Percentiles rank a stretch among this genome's conserved stretches.
phyloP scores from a whole-genome alignment of 2,113 vertebrate genomes.

The Hoplias malabaricus region DNA sequence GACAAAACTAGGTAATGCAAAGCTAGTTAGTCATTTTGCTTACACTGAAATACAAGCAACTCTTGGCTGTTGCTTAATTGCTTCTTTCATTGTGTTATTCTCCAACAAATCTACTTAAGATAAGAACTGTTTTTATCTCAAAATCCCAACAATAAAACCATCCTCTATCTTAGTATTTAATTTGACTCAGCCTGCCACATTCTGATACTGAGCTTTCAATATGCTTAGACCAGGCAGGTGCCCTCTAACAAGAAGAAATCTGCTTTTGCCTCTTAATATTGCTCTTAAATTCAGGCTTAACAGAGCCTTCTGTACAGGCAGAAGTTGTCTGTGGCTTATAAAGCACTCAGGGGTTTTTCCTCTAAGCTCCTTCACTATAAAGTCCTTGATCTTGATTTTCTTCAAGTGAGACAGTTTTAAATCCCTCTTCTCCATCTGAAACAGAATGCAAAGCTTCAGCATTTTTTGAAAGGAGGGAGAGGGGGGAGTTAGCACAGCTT shows the following conservation, averaged over 20 bases:
- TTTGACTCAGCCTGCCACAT: neutral
- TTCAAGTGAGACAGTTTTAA: constrained; percentile 43
- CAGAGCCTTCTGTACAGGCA: constrained; percentile 7
- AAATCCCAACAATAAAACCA: neutral
- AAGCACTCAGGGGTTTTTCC: constrained; percentile 36
- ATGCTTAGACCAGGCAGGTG: neutral
- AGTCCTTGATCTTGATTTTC: constrained; percentile 43
- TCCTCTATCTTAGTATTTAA: neutral
- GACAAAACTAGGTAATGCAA: too few species aligned
- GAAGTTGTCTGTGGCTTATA: constrained; percentile 37
- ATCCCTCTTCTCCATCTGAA: constrained; percentile 43
- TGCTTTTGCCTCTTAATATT: neutral
- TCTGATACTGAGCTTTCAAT: neutral
- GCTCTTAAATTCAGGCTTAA: constrained; percentile 23
- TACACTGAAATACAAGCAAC: too few species aligned
- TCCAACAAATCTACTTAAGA: neutral
- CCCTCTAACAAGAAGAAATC: constrained; percentile 6
- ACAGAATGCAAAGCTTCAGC: constrained; percentile 25
- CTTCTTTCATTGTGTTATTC: neutral
- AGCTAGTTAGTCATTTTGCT: too few species aligned
- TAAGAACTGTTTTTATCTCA: neutral
- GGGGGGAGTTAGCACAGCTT: neutral
- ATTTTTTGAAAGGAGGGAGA: neutral
- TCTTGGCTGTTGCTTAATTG: neutral
- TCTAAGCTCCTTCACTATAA: constrained; percentile 34